Conservation (phyloP, 2,113 vertebrate genomes). For the Myrmophylax atrothorax region DNA sequence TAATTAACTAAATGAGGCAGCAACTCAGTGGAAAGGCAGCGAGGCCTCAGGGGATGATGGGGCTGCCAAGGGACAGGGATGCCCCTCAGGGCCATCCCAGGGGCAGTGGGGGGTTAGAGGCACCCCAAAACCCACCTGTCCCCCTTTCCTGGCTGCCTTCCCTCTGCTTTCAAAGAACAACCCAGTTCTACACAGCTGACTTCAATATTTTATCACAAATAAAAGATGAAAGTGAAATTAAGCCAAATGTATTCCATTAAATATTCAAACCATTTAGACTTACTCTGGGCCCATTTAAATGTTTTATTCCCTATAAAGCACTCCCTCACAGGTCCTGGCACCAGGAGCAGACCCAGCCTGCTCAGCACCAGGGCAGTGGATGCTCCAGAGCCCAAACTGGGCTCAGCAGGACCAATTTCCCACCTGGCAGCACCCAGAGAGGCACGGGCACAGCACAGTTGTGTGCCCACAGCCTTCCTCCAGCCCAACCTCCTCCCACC, state of each 20-base stretch:
- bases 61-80: not conserved
- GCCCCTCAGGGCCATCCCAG: not conserved
- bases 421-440: not conserved
- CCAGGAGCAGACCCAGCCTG: not conserved
- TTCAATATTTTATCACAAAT: not conserved
- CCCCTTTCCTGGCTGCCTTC: accelerated
- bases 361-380: not conserved
- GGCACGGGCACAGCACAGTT: accelerated
- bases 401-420: not conserved
- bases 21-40: not conserved
- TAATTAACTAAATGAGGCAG: not conserved
- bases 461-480: not conserved
- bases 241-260: slow-evolving; percentile 45
- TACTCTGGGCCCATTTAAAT: not conserved
- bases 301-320: not conserved
- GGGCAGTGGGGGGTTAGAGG: not conserved
- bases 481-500: not conserved
- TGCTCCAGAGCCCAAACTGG: not conserved
- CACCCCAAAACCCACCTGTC: not conserved
- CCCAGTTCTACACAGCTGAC: not conserved
- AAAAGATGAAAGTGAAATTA: slow-evolving; percentile 45
- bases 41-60: not conserved
- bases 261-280: slow-evolving; percentile 29
- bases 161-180: not conserved
- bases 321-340: not conserved